Conservation (phyloP, 1,140 invertebrate species). For the Lasaia peninsularis region DNA sequence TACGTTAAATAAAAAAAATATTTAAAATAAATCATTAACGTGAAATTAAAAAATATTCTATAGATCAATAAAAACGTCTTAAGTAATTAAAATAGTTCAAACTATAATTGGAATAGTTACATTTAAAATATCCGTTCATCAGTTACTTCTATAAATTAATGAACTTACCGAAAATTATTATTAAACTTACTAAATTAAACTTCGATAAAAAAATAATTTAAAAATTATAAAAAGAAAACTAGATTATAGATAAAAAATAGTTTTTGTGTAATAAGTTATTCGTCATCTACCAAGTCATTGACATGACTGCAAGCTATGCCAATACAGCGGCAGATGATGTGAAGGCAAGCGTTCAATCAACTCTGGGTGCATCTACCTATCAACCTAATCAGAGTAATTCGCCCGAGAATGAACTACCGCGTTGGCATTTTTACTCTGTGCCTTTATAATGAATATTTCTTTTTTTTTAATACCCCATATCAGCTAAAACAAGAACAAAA, state of each 20-base stretch:
- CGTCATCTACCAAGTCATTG: conserved; percentile 70
- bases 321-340: conserved; percentile 64
- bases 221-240: background rate
- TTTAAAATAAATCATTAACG: too few relatives aligned
- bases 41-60: too few relatives aligned
- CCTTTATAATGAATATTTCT: background rate
- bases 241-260: background rate
- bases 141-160: too few relatives aligned
- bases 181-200: too few relatives aligned
- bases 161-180: too few relatives aligned
- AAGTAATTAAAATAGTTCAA: too few relatives aligned
- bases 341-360: conserved; percentile 60
- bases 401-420: conserved; percentile 14
- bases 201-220: background rate
- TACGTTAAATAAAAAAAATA: too few relatives aligned
- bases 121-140: too few relatives aligned
- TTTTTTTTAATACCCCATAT: background rate
- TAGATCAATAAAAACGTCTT: too few relatives aligned
- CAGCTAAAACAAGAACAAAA: too few relatives aligned
- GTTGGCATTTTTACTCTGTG: conserved; percentile 10
- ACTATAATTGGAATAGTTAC: too few relatives aligned
- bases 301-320: conserved; percentile 51
- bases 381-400: conserved; percentile 53
- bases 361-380: conserved; percentile 58
- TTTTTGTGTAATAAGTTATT: conserved; percentile 31